Conservation (phyloP, 2,113 vertebrate species). For the Gallinago paraguaiae region DNA sequence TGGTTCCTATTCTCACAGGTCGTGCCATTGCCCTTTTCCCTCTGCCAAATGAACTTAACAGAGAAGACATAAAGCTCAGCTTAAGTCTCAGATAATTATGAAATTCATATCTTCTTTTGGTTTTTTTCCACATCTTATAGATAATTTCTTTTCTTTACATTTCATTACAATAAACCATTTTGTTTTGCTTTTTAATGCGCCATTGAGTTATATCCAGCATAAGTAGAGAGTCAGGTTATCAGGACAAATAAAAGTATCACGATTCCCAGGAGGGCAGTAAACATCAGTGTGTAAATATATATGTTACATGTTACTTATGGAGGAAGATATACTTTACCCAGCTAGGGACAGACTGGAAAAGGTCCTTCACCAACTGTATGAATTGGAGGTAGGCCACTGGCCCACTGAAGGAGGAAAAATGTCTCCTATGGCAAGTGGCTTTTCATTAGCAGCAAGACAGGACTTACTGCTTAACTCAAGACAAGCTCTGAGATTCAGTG, state of each 20-base stretch:
- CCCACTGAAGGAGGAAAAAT: not conserved
- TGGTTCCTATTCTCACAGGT: not conserved
- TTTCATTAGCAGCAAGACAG: not conserved
- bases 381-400: not conserved
- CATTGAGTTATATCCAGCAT: not conserved
- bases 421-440: not conserved
- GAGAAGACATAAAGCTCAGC: not conserved
- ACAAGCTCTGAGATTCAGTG: not conserved
- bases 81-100: not conserved
- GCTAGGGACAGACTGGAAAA: not conserved
- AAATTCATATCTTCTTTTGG: not conserved
- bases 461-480: not conserved
- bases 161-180: not conserved
- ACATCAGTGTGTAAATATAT: not conserved
- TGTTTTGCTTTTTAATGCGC: not conserved
- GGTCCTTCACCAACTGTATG: not conserved
- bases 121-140: not conserved
- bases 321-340: not conserved
- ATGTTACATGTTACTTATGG: not conserved
- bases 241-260: not conserved
- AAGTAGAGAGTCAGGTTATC: not conserved
- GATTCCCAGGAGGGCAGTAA: not conserved
- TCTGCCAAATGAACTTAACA: not conserved
- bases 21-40: not conserved
- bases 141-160: not conserved